These are phyloP conservation scores for Cynocephalus volans DNA, from an alignment of 2,113 vertebrate species.

Conservation along the genomic window DNA sequence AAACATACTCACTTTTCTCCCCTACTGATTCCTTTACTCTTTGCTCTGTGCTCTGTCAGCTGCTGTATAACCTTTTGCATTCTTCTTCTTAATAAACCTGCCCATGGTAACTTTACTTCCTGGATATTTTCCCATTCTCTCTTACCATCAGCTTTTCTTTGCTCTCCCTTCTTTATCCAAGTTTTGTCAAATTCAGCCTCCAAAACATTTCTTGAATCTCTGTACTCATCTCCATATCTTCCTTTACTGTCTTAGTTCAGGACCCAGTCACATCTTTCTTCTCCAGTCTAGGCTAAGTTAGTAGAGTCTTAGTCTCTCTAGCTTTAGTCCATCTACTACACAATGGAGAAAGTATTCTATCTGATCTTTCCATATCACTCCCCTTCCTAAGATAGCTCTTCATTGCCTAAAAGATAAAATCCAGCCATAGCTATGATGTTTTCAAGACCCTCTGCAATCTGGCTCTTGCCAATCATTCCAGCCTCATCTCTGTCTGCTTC, in stretches of 20 bases:
- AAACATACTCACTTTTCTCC: not conserved
- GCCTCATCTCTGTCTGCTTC: not conserved
- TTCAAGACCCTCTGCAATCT: not conserved
- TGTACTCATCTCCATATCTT: not conserved
- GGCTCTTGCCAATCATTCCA: not conserved
- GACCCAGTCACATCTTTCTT: not conserved
- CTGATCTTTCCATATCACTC: not conserved
- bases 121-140: not conserved
- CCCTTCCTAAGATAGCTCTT: not conserved
- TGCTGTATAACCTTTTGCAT: not conserved
- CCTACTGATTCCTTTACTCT: not conserved
- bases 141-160: not conserved
- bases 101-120: not conserved
- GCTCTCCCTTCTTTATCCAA: not conserved
- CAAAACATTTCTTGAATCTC: not conserved
- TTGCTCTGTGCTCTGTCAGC: not conserved
- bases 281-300: not conserved
- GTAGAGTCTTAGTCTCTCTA: not conserved
- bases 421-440: not conserved
- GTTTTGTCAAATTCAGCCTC: not conserved
- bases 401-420: constrained; percentile 16
- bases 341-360: not conserved
- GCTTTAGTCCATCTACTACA: not conserved
- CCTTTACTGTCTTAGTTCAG: not conserved
- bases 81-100: not conserved